phyloP scores from a whole-genome alignment of 2,888 invertebrate species.

The Beris morrisii region DNA sequence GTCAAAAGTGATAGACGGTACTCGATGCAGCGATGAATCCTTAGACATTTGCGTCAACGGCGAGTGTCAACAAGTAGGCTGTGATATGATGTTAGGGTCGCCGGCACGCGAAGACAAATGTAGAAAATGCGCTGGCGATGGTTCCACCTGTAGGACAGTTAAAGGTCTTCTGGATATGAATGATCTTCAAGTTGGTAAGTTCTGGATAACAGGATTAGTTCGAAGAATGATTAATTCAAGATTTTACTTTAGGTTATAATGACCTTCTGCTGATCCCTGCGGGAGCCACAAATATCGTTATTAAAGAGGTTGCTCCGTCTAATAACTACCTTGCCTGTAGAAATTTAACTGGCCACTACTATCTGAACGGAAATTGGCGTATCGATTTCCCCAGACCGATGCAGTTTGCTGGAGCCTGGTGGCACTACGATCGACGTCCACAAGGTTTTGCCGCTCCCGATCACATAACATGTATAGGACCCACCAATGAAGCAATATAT shows the following conservation, averaged over 20 bases:
- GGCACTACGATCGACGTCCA: slow-evolving; percentile 84
- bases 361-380: slow-evolving; percentile 92
- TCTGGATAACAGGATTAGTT: not conserved
- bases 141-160: slow-evolving; percentile 81
- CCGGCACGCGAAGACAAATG: slow-evolving; percentile 85
- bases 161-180: slow-evolving; percentile 70
- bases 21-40: slow-evolving; percentile 77
- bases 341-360: slow-evolving; percentile 79
- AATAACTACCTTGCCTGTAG: slow-evolving; percentile 90
- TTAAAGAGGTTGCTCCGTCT: slow-evolving; percentile 77
- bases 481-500: slow-evolving; percentile 85
- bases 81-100: slow-evolving; percentile 93
- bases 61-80: slow-evolving; percentile 89
- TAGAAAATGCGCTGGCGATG: slow-evolving; percentile 89
- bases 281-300: slow-evolving; percentile 87
- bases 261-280: slow-evolving; percentile 87
- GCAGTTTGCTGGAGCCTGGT: slow-evolving; percentile 79
- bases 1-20: slow-evolving; percentile 79
- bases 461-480: slow-evolving; percentile 79
- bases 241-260: slow-evolving; percentile 73
- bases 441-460: slow-evolving; percentile 84
- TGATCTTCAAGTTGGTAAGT: slow-evolving; percentile 72
- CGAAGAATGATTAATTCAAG: not conserved
- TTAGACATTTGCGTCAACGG: slow-evolving; percentile 95
- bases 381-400: slow-evolving; percentile 86